Evolutionary conservation across 2,888 invertebrate species (phyloP).

Genomic region (Idaea aversata): DNA sequence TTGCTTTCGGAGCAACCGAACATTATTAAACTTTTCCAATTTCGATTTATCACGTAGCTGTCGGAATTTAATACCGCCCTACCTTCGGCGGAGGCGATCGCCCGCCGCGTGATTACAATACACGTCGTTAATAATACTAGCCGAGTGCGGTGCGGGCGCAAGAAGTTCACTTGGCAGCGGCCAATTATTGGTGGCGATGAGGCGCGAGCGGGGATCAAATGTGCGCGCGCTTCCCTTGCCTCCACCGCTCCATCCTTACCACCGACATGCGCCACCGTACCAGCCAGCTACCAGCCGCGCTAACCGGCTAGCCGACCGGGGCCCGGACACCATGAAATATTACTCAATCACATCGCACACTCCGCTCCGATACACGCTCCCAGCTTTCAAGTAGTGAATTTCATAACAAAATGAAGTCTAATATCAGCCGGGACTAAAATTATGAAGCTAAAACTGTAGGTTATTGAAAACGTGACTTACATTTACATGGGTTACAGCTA

Average conservation of each 20-base stretch:
- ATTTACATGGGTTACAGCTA: conserved; percentile 72
- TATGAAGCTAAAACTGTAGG: conserved; percentile 80
- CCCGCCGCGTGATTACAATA: conserved; percentile 80
- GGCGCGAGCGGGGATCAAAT: conserved; percentile 17
- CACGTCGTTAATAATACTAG: conserved; percentile 79
- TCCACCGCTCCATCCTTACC: conserved; percentile 8
- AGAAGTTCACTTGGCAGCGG: conserved; percentile 46
- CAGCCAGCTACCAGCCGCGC: conserved; percentile 14
- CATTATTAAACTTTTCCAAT: conserved; percentile 82
- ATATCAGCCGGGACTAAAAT: conserved; percentile 76
- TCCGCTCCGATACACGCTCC: conserved; percentile 13
- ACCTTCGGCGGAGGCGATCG: conserved; percentile 80
- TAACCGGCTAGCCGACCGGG: conserved; percentile 8
- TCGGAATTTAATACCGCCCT: conserved; percentile 81
- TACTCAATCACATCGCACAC: conserved; percentile 27
- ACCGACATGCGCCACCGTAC: conserved; percentile 20
- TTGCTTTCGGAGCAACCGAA: conserved; percentile 81
- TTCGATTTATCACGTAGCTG: conserved; percentile 82
- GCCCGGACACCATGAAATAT: conserved; percentile 24
- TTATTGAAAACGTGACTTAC: conserved; percentile 81
- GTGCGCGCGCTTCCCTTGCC: conserved; percentile 6
- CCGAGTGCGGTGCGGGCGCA: conserved; percentile 50
- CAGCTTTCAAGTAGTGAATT: conserved; percentile 47
- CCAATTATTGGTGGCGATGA: conserved; percentile 44
- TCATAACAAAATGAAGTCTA: conserved; percentile 76